Conservation (phyloP, 2,113 vertebrate genomes). For the Sakesphorus luctuosus region DNA sequence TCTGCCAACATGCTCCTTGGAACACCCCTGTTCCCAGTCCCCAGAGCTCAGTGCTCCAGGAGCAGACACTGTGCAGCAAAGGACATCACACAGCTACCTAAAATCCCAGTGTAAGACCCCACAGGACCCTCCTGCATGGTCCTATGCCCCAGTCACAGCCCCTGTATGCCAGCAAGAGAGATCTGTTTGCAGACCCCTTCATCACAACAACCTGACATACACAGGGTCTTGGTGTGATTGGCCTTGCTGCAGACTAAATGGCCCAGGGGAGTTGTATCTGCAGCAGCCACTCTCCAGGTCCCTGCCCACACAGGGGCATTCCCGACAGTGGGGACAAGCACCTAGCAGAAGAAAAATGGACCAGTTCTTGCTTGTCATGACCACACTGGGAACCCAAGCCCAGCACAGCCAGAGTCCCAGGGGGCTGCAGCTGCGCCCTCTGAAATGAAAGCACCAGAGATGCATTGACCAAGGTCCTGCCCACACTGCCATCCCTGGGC, state of each 20-base stretch:
- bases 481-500: fast-evolving
- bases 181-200: neutral
- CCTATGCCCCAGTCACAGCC: fast-evolving
- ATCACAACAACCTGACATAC: neutral
- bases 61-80: neutral
- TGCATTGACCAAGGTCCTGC: neutral
- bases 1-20: fast-evolving
- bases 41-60: neutral
- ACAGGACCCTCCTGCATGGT: neutral
- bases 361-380: neutral
- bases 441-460: neutral
- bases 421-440: fast-evolving
- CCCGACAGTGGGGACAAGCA: fast-evolving
- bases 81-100: neutral
- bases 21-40: neutral
- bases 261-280: neutral
- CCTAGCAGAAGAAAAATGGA: neutral
- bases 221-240: fast-evolving
- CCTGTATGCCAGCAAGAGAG: neutral
- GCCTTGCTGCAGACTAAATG: neutral
- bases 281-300: neutral
- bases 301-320: neutral
- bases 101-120: neutral
- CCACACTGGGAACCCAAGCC: neutral
- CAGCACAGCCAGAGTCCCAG: neutral